A percentile compares a stretch with the other conserved stretches of the same genome.
Conservation (phyloP, 1,140 invertebrate genomes). For the Cyclina sinensis region DNA sequence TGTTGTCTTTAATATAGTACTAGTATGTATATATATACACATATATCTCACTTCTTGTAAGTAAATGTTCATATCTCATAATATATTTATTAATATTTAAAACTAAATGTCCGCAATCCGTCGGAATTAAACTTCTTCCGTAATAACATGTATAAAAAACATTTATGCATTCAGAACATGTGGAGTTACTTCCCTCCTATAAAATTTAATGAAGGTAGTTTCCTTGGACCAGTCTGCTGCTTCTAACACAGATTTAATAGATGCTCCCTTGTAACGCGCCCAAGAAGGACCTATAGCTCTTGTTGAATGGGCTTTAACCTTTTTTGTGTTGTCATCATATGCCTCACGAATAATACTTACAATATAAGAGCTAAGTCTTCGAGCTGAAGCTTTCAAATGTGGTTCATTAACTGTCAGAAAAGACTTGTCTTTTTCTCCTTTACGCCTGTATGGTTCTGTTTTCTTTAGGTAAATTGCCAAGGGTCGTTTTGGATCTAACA, state of each 20-base stretch:
- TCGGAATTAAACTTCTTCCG: slow-evolving; percentile 21
- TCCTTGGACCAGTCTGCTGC: too few species aligned
- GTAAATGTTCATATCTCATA: too few species aligned
- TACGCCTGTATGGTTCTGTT: slow-evolving; percentile 29
- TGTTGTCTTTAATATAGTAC: too few species aligned
- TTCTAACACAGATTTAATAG: slow-evolving; percentile 14
- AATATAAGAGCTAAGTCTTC: slow-evolving; percentile 29
- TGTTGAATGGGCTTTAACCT: slow-evolving; percentile 45
- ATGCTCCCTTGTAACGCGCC: slow-evolving; percentile 46
- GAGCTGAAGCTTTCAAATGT: slow-evolving; percentile 30
- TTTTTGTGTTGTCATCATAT: slow-evolving; percentile 28
- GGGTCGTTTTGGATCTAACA: slow-evolving; percentile 36
- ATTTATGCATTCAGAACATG: neutral
- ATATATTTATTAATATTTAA: too few species aligned
- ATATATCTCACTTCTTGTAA: too few species aligned
- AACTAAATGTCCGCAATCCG: too few species aligned
- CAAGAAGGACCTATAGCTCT: slow-evolving; percentile 52
- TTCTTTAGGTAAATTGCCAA: slow-evolving; percentile 29
- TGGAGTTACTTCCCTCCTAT: slow-evolving; percentile 15
- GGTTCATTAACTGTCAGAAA: slow-evolving; percentile 42
- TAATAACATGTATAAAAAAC: neutral
- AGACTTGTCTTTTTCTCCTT: slow-evolving; percentile 15
- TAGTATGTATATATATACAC: too few species aligned
- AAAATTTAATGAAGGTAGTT: slow-evolving; percentile 24
- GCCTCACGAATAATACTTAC: slow-evolving; percentile 38